These are phyloP conservation scores for Lepisosteus oculatus DNA, from an alignment of 2,113 vertebrate species.

Conservation along the genomic window DNA sequence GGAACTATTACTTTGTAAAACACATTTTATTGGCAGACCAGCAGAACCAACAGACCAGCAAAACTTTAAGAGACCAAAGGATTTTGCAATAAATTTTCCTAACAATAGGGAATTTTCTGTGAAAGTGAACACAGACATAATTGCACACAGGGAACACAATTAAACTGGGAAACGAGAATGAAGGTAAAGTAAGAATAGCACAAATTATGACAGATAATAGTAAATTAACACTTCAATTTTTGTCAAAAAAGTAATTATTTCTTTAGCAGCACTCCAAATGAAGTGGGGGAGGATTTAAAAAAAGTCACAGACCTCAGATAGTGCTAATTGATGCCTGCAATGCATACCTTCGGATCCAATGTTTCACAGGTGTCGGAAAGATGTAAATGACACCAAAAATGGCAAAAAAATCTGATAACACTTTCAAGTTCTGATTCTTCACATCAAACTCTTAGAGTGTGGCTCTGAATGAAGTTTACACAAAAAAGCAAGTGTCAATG, in stretches of 20 bases:
- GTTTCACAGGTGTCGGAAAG: slow-evolving; percentile 61
- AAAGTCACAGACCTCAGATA: slow-evolving; percentile 38
- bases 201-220: slow-evolving; percentile 55
- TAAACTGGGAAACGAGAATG: too few species aligned
- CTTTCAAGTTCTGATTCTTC: slow-evolving; percentile 42
- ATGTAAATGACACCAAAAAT: slow-evolving; percentile 56
- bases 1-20: too few species aligned
- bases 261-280: slow-evolving; percentile 54
- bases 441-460: slow-evolving; percentile 42
- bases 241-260: slow-evolving; percentile 63
- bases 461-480: too few species aligned
- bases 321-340: slow-evolving; percentile 62
- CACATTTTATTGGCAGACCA: too few species aligned
- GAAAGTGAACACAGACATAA: too few species aligned
- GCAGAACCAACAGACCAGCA: too few species aligned
- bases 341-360: slow-evolving; percentile 53
- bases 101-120: too few species aligned
- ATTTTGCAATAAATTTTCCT: too few species aligned
- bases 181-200: slow-evolving; percentile 60
- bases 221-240: slow-evolving; percentile 42
- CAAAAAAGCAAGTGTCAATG: too few species aligned
- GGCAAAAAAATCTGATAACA: slow-evolving; percentile 43
- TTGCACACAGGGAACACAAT: too few species aligned
- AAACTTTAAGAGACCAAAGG: too few species aligned
- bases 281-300: slow-evolving; percentile 41